Conservation (phyloP, 2,797 vertebrate genomes). For the Ptychobarbus kaznakovi region DNA sequence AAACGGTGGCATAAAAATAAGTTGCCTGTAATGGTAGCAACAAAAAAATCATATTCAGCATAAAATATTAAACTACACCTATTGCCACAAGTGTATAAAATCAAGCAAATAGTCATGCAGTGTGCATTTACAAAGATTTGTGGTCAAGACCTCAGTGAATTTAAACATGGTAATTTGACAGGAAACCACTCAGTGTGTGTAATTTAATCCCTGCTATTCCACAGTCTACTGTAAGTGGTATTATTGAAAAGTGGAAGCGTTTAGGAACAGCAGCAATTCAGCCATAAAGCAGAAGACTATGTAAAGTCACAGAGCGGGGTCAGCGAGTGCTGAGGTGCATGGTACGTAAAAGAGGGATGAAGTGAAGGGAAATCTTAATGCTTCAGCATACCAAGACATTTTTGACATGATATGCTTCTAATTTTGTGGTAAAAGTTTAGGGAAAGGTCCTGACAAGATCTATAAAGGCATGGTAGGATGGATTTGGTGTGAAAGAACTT, state of each 20-base stretch:
- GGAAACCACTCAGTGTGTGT: background rate
- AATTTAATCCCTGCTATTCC: background rate
- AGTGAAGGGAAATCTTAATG: background rate
- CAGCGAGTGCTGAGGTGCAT: background rate
- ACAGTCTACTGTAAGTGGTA: background rate
- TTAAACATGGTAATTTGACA: background rate
- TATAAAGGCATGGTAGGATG: constrained; percentile 3
- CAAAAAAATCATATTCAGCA: background rate
- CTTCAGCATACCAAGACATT: background rate
- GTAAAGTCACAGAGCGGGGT: background rate
- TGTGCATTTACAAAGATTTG: background rate
- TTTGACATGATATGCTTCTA: background rate
- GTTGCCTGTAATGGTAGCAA: background rate
- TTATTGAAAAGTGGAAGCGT: background rate
- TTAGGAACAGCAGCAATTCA: background rate
- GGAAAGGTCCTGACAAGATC: background rate
- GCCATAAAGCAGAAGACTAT: background rate
- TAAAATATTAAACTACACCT: background rate
- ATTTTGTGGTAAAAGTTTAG: background rate
- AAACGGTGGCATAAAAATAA: background rate
- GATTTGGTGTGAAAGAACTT: background rate
- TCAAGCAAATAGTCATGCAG: background rate
- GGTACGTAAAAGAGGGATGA: background rate
- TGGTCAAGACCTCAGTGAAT: background rate
- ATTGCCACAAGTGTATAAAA: background rate